Evolutionary conservation across 2,797 vertebrate species (phyloP).

Genomic region (Babyrousa celebensis): DNA sequence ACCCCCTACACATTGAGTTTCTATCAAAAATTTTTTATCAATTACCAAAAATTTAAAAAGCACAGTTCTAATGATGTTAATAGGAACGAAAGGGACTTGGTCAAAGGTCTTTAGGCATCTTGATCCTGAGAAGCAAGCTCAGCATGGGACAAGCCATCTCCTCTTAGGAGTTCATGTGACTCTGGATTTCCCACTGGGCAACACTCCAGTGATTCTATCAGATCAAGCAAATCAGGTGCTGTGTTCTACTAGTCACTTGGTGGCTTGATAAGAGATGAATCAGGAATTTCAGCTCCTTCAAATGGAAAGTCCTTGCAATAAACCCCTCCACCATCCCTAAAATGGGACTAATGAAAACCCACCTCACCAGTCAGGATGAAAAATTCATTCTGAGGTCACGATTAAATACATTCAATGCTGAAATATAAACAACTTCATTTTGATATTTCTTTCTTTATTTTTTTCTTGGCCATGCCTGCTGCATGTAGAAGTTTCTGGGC

Average conservation of each 20-base stretch:
- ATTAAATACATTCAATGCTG: neutral
- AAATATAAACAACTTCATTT: conserved; percentile 5
- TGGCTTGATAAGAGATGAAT: conserved; percentile 16
- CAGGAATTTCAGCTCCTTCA: neutral
- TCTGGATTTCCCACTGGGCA: conserved; percentile 64
- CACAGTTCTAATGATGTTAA: neutral
- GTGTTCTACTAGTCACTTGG: neutral
- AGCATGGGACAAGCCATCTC: neutral
- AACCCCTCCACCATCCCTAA: neutral
- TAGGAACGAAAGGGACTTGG: conserved; percentile 11
- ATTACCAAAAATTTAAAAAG: conserved; percentile 21
- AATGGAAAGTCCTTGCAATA: conserved; percentile 7
- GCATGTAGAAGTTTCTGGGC: too few species aligned
- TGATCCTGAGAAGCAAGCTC: neutral
- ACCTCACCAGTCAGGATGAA: neutral
- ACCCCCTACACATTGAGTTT: too few species aligned
- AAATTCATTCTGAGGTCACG: neutral
- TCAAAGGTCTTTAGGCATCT: conserved; percentile 8
- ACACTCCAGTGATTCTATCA: conserved; percentile 47
- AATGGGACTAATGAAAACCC: conserved; percentile 39
- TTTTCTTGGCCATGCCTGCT: too few species aligned
- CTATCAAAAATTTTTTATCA: neutral
- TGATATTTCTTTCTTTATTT: neutral
- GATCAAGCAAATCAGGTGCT: conserved; percentile 28
- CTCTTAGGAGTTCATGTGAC: neutral